Conservation (phyloP, 2,113 vertebrate species). For the Burhinus oedicnemus region DNA sequence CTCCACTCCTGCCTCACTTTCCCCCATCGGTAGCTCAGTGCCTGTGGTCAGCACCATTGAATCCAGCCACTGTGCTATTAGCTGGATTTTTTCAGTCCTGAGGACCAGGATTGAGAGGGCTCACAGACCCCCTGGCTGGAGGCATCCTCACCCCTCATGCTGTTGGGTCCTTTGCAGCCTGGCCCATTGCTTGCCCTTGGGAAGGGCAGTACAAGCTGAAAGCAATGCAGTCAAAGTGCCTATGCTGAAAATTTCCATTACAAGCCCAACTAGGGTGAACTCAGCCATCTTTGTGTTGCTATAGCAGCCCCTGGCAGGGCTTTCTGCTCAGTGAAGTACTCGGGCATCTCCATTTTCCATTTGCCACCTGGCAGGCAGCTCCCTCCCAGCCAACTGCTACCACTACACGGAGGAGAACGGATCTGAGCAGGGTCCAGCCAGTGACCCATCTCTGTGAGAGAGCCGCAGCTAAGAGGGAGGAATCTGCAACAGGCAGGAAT, state of each 20-base stretch:
- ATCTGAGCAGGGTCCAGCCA: background rate
- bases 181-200: background rate
- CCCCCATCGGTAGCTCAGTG: background rate
- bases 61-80: background rate
- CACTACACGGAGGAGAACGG: accelerated
- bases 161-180: background rate
- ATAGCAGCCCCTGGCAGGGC: background rate
- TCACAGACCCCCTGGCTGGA: background rate
- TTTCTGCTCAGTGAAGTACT: background rate
- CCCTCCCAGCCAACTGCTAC: background rate
- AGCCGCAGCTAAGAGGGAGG: background rate
- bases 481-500: background rate
- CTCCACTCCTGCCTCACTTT: background rate
- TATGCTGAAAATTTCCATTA: background rate
- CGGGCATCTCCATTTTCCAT: background rate
- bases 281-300: background rate
- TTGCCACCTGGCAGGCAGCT: background rate
- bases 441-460: background rate
- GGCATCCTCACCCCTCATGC: background rate
- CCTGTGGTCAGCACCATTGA: background rate
- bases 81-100: background rate
- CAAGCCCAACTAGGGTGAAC: background rate
- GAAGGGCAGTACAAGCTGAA: background rate
- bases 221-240: background rate
- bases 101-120: background rate